Percentiles rank a stretch among this genome's conserved stretches.
phyloP scores from a whole-genome alignment of 2,888 invertebrate species.

The Diplazon laetatorius region DNA sequence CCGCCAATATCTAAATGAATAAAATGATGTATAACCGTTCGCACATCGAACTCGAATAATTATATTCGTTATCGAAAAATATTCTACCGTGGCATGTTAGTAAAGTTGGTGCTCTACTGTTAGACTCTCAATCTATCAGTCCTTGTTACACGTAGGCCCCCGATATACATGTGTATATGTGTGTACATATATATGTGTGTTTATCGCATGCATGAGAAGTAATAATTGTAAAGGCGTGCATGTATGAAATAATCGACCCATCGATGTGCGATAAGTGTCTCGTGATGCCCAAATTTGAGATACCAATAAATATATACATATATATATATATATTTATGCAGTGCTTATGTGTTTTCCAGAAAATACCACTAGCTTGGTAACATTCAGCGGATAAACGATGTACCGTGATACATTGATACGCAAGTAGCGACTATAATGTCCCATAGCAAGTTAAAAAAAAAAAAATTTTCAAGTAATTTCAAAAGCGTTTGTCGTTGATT shows the following conservation, averaged over 20 bases:
- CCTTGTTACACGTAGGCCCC: not conserved
- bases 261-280: slow-evolving; percentile 30
- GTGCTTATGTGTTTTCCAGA: slow-evolving; percentile 61
- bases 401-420: not conserved
- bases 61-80: not conserved
- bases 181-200: no score
- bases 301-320: slow-evolving; percentile 1
- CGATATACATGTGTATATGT: not conserved
- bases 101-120: slow-evolving; percentile 18
- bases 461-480: no score
- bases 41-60: not conserved
- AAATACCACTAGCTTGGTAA: slow-evolving; percentile 50
- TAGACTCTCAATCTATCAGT: not conserved
- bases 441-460: slow-evolving; percentile 1
- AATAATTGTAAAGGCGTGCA: slow-evolving; percentile 10
- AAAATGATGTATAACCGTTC: not conserved
- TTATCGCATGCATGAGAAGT: slow-evolving; percentile 14
- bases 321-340: no score
- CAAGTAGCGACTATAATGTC: not conserved
- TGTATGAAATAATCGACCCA: slow-evolving; percentile 1
- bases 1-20: no score
- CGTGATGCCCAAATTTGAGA: slow-evolving; percentile 33
- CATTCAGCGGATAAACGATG: slow-evolving; percentile 21
- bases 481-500: no score
- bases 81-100: not conserved